These are phyloP conservation scores for Ceraclea dissimilis DNA, from an alignment of 2,888 invertebrate species.

Conservation along the genomic window DNA sequence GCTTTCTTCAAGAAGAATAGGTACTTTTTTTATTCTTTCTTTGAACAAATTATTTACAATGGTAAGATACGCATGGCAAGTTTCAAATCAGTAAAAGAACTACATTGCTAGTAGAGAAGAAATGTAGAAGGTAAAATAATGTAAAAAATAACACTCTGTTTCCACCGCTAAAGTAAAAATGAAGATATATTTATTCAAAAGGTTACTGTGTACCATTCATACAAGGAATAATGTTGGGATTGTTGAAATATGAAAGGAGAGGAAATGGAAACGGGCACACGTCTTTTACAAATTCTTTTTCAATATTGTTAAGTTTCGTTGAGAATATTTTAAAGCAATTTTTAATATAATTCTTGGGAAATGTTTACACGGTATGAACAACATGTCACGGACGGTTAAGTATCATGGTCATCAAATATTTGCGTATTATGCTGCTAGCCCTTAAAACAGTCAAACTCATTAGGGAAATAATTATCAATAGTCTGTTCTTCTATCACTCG, in stretches of 20 bases:
- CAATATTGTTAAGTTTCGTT: neutral
- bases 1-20: too few species aligned
- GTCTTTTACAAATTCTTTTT: neutral
- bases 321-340: too few species aligned
- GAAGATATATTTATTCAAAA: conserved; percentile 1
- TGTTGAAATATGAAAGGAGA: neutral
- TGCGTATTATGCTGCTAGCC: too few species aligned
- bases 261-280: neutral
- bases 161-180: neutral
- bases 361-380: too few species aligned
- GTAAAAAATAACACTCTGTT: neutral
- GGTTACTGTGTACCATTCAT: conserved; percentile 1
- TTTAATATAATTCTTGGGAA: too few species aligned
- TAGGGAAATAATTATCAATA: too few species aligned
- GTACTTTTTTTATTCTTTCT: neutral
- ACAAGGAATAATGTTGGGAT: neutral
- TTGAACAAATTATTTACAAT: neutral
- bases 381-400: too few species aligned
- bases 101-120: neutral
- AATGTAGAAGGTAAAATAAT: neutral
- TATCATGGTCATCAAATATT: too few species aligned
- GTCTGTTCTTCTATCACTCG: too few species aligned
- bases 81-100: neutral
- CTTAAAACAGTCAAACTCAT: too few species aligned
- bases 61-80: neutral